Evolutionary conservation across 2,888 invertebrate species (phyloP).

Genomic region (Copidosoma aretas): DNA sequence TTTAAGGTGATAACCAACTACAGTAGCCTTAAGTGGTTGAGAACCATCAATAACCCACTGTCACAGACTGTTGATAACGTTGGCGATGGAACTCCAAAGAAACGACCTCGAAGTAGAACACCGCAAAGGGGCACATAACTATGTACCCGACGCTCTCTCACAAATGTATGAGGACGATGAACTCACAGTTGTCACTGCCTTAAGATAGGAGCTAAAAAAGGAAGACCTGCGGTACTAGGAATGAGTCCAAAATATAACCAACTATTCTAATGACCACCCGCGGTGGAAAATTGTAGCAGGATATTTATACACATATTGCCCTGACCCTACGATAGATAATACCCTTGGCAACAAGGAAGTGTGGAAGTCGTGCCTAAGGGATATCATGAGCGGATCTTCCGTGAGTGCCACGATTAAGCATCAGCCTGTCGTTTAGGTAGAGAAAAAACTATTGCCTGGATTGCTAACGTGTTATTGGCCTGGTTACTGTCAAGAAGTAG

Average conservation of each 20-base stretch:
- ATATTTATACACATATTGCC: background rate
- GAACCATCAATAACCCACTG: conserved; percentile 39
- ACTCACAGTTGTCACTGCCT: background rate
- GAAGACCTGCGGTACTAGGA: background rate
- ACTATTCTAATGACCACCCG: background rate
- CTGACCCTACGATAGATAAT: background rate
- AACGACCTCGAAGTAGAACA: conserved; percentile 25
- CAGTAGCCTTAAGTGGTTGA: conserved; percentile 43
- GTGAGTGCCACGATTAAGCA: background rate
- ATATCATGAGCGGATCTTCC: background rate
- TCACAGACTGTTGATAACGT: conserved; percentile 37
- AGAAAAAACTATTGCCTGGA: conserved; percentile 15
- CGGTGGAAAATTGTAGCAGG: conserved; percentile 1
- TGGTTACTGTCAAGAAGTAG: conserved; percentile 17
- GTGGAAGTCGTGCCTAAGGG: conserved; percentile 2
- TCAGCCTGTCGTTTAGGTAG: conserved; percentile 4
- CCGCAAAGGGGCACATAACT: conserved; percentile 25
- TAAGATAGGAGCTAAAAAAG: background rate
- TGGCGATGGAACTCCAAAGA: conserved; percentile 28
- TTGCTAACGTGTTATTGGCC: conserved; percentile 24
- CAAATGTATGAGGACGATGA: background rate
- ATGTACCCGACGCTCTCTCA: conserved; percentile 31
- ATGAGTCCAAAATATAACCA: background rate
- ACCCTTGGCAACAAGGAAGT: background rate
- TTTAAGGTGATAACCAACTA: conserved; percentile 49